Conservation (phyloP, 2,113 vertebrate species). For the Miniopterus natalensis region DNA sequence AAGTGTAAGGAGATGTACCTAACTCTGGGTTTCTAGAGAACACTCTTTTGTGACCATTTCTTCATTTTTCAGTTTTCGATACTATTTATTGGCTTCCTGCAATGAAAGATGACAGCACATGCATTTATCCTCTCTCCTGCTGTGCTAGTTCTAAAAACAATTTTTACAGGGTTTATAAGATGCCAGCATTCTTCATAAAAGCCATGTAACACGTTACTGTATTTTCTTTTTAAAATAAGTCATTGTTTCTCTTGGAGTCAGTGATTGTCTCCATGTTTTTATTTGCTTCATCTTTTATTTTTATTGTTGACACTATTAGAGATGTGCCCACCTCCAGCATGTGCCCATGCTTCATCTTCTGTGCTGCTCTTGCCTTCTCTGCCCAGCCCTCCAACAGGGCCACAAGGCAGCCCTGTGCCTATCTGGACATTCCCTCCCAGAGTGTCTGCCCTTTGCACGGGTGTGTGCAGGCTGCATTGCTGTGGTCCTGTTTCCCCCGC, state of each 20-base stretch:
- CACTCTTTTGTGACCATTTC: accelerated
- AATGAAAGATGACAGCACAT: neutral
- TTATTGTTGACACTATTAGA: neutral
- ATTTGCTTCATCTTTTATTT: neutral
- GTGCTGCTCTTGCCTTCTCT: neutral
- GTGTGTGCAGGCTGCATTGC: accelerated
- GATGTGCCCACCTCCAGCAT: neutral
- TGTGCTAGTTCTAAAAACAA: neutral
- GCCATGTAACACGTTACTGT: accelerated
- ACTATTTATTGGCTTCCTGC: neutral
- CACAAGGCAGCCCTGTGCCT: neutral
- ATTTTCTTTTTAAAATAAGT: neutral
- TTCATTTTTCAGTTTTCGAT: neutral
- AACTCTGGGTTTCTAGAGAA: neutral
- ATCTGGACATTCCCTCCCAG: neutral
- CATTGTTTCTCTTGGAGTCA: neutral
- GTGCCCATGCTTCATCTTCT: neutral
- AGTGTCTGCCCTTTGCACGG: too few relatives aligned
- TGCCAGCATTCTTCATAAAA: neutral
- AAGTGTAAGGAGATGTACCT: neutral
- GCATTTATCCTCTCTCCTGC: too few relatives aligned
- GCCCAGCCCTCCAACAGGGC: too few relatives aligned
- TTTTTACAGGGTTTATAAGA: neutral
- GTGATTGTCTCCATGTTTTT: neutral
- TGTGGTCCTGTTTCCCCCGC: neutral